Evolutionary conservation across 2,797 vertebrate genomes (phyloP), one percentile per base, ranked within the genome.

Genomic region (Trachurus trachurus): DNA sequence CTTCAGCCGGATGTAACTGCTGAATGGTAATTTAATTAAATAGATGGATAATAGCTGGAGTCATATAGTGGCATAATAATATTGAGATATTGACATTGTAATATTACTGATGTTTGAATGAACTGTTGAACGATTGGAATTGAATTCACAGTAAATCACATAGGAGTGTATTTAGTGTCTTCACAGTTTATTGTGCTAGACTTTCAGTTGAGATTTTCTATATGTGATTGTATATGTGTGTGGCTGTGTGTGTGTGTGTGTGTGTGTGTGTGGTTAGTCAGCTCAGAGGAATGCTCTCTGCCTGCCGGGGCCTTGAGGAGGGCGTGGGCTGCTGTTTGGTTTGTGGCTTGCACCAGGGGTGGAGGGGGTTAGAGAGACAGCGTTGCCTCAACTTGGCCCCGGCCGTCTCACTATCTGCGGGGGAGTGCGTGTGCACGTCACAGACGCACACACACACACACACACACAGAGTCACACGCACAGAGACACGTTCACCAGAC

Each of bases 311-410:
- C 89, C 90, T 90, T 77, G 80, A 92, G 92, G 91, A 94, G 94
- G 95, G 92, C 86, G 96, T 96, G 95, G 95, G 96, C 92, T 92
- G 93, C 92, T 91, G 94, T 95, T 96, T 95, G 94, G 90, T 95
- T 96, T 97, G 96, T 73, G 91, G 96, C 91, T 87, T 92, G 87
- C 91, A 91, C 89, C 91, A 82, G 93, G 93, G 95, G 93, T 94
- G 94, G 93, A 93, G 93, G 93, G 94, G 92, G 93, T 95, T 93
- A 91, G 87, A 90, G 76, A 92, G 86, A 91, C 85, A 80, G 80
- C 84, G 76, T 85, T 91, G 86, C 90, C 84, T 89, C 45, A 17
- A 87, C 89, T 89, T 89, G 86, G 92, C 89, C 84, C 76, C 76
- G 76, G 82, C 88, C 53, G 76, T 83, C 89, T 92, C 82, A 84